A percentile compares a stretch with the other conserved stretches of the same genome.
These are phyloP conservation scores for Syncerus caffer DNA, from an alignment of 2,797 vertebrate genomes.

Conservation along the genomic window DNA sequence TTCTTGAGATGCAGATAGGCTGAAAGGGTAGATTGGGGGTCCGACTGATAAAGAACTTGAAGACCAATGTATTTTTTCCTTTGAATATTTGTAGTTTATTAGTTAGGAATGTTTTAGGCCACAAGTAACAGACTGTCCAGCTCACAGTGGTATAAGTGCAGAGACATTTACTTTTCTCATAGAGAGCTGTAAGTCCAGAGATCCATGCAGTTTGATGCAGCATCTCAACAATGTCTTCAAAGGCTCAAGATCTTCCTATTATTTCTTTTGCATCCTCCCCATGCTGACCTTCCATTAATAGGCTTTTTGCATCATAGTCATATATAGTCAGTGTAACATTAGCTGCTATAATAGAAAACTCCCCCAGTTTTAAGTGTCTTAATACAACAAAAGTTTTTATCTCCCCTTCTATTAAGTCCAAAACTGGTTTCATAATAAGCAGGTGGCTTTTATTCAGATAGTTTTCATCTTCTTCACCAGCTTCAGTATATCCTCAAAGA, in stretches of 20 bases:
- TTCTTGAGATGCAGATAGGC: background rate
- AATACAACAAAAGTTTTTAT: background rate
- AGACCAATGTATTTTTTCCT: background rate
- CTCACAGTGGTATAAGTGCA: background rate
- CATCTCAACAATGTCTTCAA: background rate
- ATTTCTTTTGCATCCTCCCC: background rate
- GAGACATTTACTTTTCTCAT: background rate
- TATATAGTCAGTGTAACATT: background rate
- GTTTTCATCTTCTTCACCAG: constrained; percentile 21
- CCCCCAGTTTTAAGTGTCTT: background rate
- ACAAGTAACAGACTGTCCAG: background rate
- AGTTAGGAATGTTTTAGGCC: constrained; percentile 4
- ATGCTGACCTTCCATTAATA: background rate
- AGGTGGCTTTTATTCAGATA: background rate
- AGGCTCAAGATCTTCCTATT: background rate
- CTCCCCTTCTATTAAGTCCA: background rate
- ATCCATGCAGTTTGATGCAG: background rate
- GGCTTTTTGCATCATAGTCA: background rate
- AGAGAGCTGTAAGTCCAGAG: background rate
- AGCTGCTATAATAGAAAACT: background rate
- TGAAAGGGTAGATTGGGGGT: background rate
- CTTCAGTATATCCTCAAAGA: background rate
- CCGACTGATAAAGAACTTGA: background rate
- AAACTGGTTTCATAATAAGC: background rate
- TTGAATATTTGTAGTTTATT: background rate